Conservation (phyloP, 1,140 invertebrate genomes). For the Hyposmocoma kahamanoa region DNA sequence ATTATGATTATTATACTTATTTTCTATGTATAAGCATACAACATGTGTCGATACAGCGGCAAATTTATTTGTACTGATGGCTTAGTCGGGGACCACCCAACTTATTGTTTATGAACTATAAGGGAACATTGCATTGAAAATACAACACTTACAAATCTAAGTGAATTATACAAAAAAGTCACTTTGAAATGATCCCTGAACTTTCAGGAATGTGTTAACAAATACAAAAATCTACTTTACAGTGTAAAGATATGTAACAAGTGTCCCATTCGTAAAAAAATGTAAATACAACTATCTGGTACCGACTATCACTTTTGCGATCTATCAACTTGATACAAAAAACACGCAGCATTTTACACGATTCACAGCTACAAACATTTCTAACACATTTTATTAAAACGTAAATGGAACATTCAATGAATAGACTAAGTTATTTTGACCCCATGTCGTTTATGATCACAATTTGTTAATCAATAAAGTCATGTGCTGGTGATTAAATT, state of each 20-base stretch:
- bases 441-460: conserved; percentile 25
- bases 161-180: neutral
- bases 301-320: conserved; percentile 45
- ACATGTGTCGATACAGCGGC: conserved; percentile 16
- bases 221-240: conserved; percentile 25
- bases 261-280: conserved; percentile 44
- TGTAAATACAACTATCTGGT: conserved; percentile 64
- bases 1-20: no score
- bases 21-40: no score
- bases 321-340: conserved; percentile 23
- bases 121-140: no score
- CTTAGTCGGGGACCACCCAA: no score
- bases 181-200: neutral
- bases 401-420: conserved; percentile 26
- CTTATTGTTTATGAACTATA: no score
- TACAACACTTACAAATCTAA: neutral
- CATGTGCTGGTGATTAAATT: conserved; percentile 26
- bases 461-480: conserved; percentile 14
- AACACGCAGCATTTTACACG: conserved; percentile 26
- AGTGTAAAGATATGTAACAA: conserved; percentile 68
- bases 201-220: neutral
- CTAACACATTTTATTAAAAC: neutral
- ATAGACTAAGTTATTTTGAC: conserved; percentile 22
- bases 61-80: conserved; percentile 27
- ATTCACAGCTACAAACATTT: conserved; percentile 28